These are phyloP conservation scores for Excalfactoria chinensis DNA, from an alignment of 2,113 vertebrate genomes.

Conservation along the genomic window DNA sequence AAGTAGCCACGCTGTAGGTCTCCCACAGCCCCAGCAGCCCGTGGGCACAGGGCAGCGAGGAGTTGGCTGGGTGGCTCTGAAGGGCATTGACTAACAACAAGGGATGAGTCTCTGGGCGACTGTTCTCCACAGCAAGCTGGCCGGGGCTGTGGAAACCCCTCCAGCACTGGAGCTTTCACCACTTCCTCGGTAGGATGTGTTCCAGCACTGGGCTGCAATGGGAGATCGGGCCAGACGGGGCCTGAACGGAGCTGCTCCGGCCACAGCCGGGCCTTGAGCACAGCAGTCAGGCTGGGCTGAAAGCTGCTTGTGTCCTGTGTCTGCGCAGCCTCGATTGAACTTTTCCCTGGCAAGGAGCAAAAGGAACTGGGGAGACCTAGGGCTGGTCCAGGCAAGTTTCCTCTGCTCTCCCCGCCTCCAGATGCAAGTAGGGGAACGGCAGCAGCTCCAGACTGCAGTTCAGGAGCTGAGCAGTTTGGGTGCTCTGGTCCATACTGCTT, in stretches of 20 bases:
- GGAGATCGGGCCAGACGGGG: not conserved
- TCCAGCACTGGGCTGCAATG: not conserved
- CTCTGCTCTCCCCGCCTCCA: constrained; percentile 5
- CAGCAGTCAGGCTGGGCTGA: constrained; percentile 11
- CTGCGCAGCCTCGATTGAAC: constrained; percentile 65
- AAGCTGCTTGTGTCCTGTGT: constrained; percentile 65
- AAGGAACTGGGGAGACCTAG: constrained; percentile 21
- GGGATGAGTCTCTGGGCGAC: not conserved
- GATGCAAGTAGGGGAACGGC: not conserved
- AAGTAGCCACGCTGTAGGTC: not conserved
- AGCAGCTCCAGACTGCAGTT: not conserved
- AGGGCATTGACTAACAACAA: not conserved
- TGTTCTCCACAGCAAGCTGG: not conserved
- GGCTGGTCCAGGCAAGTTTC: constrained; percentile 50
- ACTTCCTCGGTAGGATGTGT: not conserved
- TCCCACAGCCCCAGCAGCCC: not conserved
- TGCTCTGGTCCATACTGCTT: not conserved
- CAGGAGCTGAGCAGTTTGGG: not conserved
- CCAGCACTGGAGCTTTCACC: constrained; percentile 29
- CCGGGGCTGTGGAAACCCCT: constrained; percentile 12
- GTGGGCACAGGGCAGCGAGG: not conserved
- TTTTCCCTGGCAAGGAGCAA: constrained; percentile 60
- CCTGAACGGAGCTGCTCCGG: not conserved
- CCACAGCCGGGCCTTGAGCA: not conserved
- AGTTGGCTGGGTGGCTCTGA: not conserved